Evolutionary conservation across 23 tunicate genomes (phyloP).

Genomic region (Diplosoma virens): DNA sequence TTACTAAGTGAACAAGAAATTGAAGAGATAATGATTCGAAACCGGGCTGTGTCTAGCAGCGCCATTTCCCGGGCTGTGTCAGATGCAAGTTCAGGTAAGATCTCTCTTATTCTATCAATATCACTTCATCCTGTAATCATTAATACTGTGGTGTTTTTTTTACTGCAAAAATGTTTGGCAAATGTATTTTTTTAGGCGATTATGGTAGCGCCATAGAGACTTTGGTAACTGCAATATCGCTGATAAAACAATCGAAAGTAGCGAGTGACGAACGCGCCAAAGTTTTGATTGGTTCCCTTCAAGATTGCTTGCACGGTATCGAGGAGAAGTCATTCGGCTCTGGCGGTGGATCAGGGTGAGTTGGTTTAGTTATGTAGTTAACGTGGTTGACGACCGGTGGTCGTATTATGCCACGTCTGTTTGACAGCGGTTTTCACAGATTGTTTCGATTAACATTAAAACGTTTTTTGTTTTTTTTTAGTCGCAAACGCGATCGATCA

Average conservation of each 20-base stretch:
- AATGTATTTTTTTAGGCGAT: slow-evolving; percentile 62
- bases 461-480: slow-evolving; percentile 11
- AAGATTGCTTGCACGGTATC: slow-evolving; percentile 96
- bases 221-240: slow-evolving; percentile 85
- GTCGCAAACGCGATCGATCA: slow-evolving; percentile 72
- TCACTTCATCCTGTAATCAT: no score
- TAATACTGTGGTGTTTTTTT: no score
- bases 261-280: slow-evolving; percentile 89
- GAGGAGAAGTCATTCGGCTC: slow-evolving; percentile 95
- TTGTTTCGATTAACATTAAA: no score
- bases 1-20: slow-evolving; percentile 58
- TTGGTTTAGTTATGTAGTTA: neutral
- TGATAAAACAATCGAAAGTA: slow-evolving; percentile 91
- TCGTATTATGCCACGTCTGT: no score
- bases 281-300: slow-evolving; percentile 90
- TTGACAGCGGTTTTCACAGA: no score
- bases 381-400: no score
- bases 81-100: slow-evolving; percentile 82
- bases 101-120: no score
- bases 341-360: slow-evolving; percentile 44
- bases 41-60: slow-evolving; percentile 87
- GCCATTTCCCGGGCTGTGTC: slow-evolving; percentile 93
- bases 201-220: slow-evolving; percentile 93
- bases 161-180: neutral
- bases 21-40: slow-evolving; percentile 88